Base-by-base conservation (phyloP, 2,888 invertebrate species). In the Spisula solida region DNA sequence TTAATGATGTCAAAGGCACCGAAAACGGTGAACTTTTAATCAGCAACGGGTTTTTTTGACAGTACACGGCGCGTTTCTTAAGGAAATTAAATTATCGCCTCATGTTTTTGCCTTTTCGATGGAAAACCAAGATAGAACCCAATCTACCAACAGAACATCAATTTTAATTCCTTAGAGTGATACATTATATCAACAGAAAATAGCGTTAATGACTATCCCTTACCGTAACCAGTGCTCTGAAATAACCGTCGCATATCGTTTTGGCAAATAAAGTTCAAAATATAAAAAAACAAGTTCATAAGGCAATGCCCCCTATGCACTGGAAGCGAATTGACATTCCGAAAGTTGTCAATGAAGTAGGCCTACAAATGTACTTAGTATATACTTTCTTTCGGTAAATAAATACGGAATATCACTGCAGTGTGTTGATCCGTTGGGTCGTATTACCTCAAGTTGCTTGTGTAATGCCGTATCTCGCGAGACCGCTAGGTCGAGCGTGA, bases 11-110 rank as follows among this genome's bases (percentile, higher is more conserved):
- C 16, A 18, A 75, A 31, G 34, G 16, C 31, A 75, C 0, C 29
- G 31, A 10, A 60, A 75, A 34, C 70, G 25, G 29, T 75, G 31
- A 75, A 75, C 75, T 75, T 34, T 75, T 75, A 75, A 75, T 75
- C 34, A 75, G 31, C 31, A 34, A 5, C 31, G 5, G 8, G 31
- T 75, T 14, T 75, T n/a, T 31, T 75, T 75, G 75, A 16, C 31
- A 34, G 18, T 31, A 34, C 29, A 34, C 34, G 29, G 75, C 18
- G 18, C 31, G 31, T 16, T 75, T 34, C 75, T 31, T 34, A 34
- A 31, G 18, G 18, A 34, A 75, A 75, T 75, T 75, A 0, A 75
- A 75, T 75, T 75, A 75, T 75, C 75, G 18, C 75, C 2, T 34
- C 60, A 8, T 0, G 75, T 75, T 75, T 75, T 75, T 75, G n/a